Base-by-base conservation (phyloP, 2,888 invertebrate genomes). In the Thereva unica region DNA sequence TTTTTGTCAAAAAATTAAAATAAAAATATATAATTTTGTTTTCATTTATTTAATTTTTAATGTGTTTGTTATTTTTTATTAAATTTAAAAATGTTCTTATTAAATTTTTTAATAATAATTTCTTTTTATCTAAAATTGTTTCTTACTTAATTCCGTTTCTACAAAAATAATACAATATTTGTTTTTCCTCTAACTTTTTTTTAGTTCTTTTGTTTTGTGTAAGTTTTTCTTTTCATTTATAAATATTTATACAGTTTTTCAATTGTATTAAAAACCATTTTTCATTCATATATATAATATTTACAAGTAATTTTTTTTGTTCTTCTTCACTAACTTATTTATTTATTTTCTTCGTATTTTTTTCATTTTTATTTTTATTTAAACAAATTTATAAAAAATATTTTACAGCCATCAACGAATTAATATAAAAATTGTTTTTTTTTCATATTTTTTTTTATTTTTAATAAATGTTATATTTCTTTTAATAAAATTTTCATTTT, bases 401-500 rank as follows among this genome's bases (percentile, higher is more conserved):
- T 50, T 61, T 61, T 61, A 61, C 61, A 61, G 61, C 61, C 61
- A 61, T 61, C 61, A 61, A 61, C 61, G 61, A 61, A 61, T 61
- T 38, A 61, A 61, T 61, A 61, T 50, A 61, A 61, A 61, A 61
- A 61, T 61, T 40, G 10, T 49, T 37, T 61, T 61, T 50, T 50
- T 40, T 49, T 35, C 35, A 47, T 61, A 38, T 8, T n/a, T 45
- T 12, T 38, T 59, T 3, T 6, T 37, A 47, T 37, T 37, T 47
- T 59, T 47, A 47, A n/a, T 59, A 10, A 37, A 5, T 35, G 37
- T 45, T 35, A 57, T 57, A 57, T 47, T 47, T 41, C 47, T 23
- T 41, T 23, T 23, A 23, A 23, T 23, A 23, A 23, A 23, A 23
- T 23, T 23, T 23, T 23, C 23, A 23, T 23, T 23, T 23, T 23